Conservation (phyloP, 2,113 vertebrate species). For the Sorex fumeus region DNA sequence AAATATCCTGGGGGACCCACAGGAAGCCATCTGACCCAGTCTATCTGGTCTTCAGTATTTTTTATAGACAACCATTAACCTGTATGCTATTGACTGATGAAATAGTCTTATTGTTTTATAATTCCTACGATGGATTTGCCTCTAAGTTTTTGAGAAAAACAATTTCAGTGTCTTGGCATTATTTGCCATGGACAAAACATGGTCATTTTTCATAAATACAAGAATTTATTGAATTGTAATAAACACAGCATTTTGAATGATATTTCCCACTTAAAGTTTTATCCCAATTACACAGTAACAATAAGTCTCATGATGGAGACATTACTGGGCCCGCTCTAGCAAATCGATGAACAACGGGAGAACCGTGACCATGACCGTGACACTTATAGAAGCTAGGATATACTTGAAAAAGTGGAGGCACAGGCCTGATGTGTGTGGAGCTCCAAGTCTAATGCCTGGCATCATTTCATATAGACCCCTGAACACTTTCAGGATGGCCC, state of each 20-base stretch:
- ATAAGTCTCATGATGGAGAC: too few species aligned
- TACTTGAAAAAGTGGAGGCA: too few species aligned
- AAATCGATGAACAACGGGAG: too few species aligned
- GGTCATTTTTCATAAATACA: neutral
- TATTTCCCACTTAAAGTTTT: conserved; percentile 15
- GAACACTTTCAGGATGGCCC: too few species aligned
- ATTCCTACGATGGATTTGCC: neutral
- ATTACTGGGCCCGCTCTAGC: too few species aligned
- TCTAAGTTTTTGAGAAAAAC: neutral
- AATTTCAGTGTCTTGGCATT: neutral
- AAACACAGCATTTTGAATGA: neutral
- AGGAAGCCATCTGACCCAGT: too few species aligned
- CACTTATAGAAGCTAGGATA: too few species aligned
- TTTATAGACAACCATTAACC: neutral
- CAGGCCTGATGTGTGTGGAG: too few species aligned
- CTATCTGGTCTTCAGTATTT: too few species aligned
- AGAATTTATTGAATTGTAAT: neutral
- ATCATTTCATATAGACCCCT: neutral
- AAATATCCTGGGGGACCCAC: too few species aligned
- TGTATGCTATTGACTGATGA: neutral
- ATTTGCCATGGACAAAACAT: neutral
- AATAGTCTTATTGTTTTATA: neutral
- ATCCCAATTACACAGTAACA: conserved; percentile 33
- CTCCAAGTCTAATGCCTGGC: too few species aligned
- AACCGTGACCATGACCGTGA: too few species aligned